Percentiles rank a stretch among this genome's conserved stretches.
phyloP scores from a whole-genome alignment of 2,797 vertebrate species.

The Gallinago stenura region DNA sequence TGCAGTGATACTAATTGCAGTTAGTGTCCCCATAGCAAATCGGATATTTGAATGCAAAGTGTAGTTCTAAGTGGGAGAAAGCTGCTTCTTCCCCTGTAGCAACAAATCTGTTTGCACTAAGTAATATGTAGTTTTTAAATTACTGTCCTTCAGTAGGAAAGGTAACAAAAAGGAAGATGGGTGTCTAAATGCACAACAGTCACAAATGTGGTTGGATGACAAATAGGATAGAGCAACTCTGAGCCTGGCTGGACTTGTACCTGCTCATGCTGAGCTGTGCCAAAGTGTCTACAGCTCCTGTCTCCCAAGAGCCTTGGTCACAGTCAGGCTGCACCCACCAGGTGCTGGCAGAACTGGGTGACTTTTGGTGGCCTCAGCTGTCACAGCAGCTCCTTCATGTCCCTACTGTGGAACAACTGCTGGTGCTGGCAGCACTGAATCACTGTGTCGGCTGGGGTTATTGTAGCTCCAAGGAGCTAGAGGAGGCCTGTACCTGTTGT shows the following conservation, averaged over 20 bases:
- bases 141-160: neutral
- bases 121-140: neutral
- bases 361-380: neutral
- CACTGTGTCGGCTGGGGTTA: neutral
- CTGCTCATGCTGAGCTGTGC: neutral
- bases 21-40: neutral
- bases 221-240: neutral
- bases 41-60: neutral
- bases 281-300: accelerated
- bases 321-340: neutral
- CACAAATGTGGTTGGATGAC: neutral
- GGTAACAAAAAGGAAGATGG: neutral
- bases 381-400: neutral
- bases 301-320: neutral
- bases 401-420: neutral
- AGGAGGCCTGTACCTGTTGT: neutral
- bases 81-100: neutral
- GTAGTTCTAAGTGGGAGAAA: neutral
- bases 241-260: neutral
- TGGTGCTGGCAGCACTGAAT: neutral
- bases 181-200: neutral
- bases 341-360: neutral
- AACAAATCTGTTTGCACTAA: neutral
- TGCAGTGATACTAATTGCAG: neutral
- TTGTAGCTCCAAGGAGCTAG: neutral